Percentiles rank a stretch among this genome's conserved stretches.
Conservation (phyloP, 2,113 vertebrate genomes). For the Aspiorhynchus laticeps region DNA sequence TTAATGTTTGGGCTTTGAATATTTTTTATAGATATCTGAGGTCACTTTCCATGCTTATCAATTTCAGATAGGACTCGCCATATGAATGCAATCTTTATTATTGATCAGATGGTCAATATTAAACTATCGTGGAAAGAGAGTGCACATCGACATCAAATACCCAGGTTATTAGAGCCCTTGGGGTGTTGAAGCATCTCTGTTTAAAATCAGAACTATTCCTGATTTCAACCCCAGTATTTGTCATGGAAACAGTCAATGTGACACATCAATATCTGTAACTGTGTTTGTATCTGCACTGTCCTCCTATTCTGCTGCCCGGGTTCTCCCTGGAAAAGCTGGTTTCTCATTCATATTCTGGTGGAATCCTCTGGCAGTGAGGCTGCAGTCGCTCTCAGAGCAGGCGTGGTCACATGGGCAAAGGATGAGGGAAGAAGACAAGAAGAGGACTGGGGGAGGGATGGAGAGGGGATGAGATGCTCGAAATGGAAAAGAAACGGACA, state of each 20-base stretch:
- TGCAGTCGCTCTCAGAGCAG: conserved; percentile 54
- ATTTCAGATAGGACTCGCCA: conserved; percentile 40
- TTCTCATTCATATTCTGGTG: conserved; percentile 61
- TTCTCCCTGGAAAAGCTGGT: conserved; percentile 53
- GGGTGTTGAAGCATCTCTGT: background rate
- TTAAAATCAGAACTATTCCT: conserved; percentile 29
- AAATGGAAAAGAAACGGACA: conserved; percentile 36
- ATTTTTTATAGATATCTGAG: conserved; percentile 38
- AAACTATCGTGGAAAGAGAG: conserved; percentile 69
- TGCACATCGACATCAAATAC: conserved; percentile 24
- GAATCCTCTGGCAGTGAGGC: conserved; percentile 59
- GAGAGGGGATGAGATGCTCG: conserved; percentile 38
- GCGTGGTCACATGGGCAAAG: conserved; percentile 46
- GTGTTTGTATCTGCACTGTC: conserved; percentile 15
- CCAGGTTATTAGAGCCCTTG: conserved; percentile 1
- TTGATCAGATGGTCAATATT: conserved; percentile 63
- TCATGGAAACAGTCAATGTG: conserved; percentile 23
- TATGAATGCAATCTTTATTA: conserved; percentile 44
- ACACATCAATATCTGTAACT: conserved; percentile 41
- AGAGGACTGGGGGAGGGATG: conserved; percentile 35
- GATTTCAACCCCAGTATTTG: conserved; percentile 43
- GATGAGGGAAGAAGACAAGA: conserved; percentile 40
- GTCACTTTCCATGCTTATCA: conserved; percentile 29
- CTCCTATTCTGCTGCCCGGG: conserved; percentile 36
- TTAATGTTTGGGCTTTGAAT: conserved; percentile 6